Evolutionary conservation across 2,797 vertebrate genomes (phyloP), one percentile per base, ranked within the genome.

Genomic region (Thripadectes ignobilis): DNA sequence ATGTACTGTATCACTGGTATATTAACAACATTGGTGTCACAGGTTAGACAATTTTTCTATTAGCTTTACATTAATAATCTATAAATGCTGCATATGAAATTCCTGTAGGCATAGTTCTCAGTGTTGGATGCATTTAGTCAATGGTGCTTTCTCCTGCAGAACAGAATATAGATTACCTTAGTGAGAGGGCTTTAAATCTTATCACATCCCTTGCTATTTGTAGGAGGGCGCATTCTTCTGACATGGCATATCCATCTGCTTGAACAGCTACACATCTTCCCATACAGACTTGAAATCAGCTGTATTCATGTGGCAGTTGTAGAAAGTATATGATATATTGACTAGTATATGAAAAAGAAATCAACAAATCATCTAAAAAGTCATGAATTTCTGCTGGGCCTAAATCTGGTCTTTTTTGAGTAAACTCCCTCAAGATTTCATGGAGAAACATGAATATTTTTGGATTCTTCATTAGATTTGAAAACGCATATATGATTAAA

Each of bases 1-100:
- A 30, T 34, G 6, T 17, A 39, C 20, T 2, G 5, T 36, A 32
- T 19, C 1, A 2, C 4, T 39, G 14, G 1, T 69, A 22, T 14
- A 54, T 39, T 55, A 74, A 46, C 7, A 73, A 39, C 6, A 30
- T 23, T 78, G 19, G 15, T 69, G 45, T 3, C 14, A 23, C 21
- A 39, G 8, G 1, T 13, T 51, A 36, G 12, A 24, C 61, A 39
- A 26, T 55, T 46, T 63, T 52, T 22, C 15, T 20, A 18, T 27
- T 11, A 32, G 3, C 21, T 92, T 94, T 62, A 18, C 2, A 3
- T 6, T 38, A 43, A 43, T 39, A 48, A 51, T 45, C 30, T 24
- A 12, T 45, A 72, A 80, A 46, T 10, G 49, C 27, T 77, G 17
- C 39, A 71, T 1, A 15, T 24, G 32, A 84, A 88, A 77, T 77